phyloP scores from a whole-genome alignment of 1,140 invertebrate genomes.

The Scaptomyza pallida region DNA sequence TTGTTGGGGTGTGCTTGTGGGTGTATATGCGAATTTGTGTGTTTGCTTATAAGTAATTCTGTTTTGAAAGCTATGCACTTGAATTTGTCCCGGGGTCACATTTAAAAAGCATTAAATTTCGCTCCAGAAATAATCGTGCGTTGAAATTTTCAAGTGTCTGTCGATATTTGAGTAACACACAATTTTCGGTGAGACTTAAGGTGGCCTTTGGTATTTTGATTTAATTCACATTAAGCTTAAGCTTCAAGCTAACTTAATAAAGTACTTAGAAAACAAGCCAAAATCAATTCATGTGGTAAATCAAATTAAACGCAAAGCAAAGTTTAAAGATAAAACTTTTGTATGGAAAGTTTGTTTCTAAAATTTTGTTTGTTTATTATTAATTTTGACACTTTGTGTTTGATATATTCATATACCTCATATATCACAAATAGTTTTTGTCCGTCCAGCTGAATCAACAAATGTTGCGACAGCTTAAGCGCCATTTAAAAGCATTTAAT shows the following conservation, averaged over 20 bases:
- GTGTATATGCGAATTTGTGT: slow-evolving; percentile 1
- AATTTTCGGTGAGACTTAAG: neutral
- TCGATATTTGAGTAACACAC: neutral
- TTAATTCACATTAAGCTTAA: neutral
- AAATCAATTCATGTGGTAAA: too few species aligned
- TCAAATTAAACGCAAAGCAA: too few species aligned
- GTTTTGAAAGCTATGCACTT: slow-evolving; percentile 46
- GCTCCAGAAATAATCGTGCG: neutral
- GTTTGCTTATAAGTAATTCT: slow-evolving; percentile 23
- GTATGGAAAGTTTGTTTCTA: too few species aligned
- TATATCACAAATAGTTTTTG: too few species aligned
- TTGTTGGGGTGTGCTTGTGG: neutral
- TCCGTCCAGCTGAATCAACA: too few species aligned
- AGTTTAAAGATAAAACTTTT: too few species aligned
- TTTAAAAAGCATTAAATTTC: slow-evolving; percentile 37
- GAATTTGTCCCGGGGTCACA: slow-evolving; percentile 28
- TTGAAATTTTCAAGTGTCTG: slow-evolving; percentile 9
- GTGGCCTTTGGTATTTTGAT: neutral
- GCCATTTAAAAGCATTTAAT: too few species aligned
- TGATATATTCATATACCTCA: too few species aligned
- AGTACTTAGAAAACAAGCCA: neutral
- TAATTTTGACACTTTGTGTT: too few species aligned
- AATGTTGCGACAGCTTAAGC: too few species aligned
- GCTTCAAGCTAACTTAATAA: slow-evolving; percentile 2
- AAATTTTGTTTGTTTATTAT: too few species aligned